Conservation (phyloP, 2,797 vertebrate species). For the Glossophaga mutica region DNA sequence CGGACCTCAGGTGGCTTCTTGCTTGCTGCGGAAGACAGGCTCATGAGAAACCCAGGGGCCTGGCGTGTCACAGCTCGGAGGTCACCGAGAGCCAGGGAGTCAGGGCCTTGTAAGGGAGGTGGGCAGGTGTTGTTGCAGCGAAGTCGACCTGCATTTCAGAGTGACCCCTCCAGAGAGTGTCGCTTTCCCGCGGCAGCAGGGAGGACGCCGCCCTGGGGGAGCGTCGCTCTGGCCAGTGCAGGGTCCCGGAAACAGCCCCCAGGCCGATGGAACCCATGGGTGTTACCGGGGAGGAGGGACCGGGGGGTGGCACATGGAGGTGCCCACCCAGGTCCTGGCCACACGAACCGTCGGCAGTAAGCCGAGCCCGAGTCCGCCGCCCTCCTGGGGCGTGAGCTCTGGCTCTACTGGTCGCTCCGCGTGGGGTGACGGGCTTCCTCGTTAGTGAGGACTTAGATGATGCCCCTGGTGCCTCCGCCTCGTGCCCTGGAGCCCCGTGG, state of each 20-base stretch:
- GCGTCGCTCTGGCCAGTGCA: background rate
- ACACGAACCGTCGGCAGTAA: background rate
- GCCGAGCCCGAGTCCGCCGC: background rate
- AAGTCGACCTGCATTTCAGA: background rate
- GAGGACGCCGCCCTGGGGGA: background rate
- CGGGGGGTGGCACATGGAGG: background rate
- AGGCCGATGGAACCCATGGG: background rate
- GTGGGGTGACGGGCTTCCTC: background rate
- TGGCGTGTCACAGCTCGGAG: background rate
- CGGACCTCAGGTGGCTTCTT: background rate
- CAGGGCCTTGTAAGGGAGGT: background rate
- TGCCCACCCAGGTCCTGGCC: background rate
- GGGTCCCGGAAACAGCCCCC: constrained; percentile 20
- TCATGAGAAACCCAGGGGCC: background rate
- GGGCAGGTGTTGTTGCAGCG: background rate
- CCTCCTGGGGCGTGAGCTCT: background rate
- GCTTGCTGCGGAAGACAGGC: background rate
- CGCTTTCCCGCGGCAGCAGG: background rate
- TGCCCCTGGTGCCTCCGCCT: background rate
- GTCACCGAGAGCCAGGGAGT: background rate
- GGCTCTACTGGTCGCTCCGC: background rate
- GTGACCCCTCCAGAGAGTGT: background rate
- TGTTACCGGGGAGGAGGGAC: background rate
- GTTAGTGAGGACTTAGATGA: constrained; percentile 30
- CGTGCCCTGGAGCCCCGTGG: constrained; percentile 1